A percentile compares a stretch with the other conserved stretches of the same genome.
phyloP scores from a whole-genome alignment of 2,797 vertebrate genomes.

The Psittacula echo region DNA sequence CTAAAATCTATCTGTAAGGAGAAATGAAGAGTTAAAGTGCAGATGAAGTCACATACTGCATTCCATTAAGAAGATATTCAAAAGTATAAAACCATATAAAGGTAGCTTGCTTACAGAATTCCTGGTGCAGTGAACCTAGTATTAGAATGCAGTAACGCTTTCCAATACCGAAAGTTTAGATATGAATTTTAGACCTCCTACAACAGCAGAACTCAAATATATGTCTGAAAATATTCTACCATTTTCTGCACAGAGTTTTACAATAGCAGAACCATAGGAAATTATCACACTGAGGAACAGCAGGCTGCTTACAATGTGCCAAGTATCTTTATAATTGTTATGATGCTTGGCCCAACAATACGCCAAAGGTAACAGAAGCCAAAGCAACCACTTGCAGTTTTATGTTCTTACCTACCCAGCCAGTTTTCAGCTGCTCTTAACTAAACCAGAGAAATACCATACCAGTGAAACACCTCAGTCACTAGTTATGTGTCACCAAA shows the following conservation, averaged over 20 bases:
- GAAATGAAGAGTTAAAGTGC: not conserved
- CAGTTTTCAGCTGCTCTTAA: not conserved
- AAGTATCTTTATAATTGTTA: not conserved
- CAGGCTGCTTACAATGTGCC: not conserved
- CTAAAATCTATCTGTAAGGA: not conserved
- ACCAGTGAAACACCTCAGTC: not conserved
- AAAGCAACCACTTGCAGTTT: not conserved
- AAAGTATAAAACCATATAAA: not conserved
- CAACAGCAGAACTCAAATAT: not conserved
- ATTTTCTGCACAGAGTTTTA: not conserved
- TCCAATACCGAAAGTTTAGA: not conserved
- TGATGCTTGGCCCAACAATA: not conserved
- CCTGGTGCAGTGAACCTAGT: not conserved
- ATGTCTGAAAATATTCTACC: rapidly evolving
- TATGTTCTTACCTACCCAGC: not conserved
- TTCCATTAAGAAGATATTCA: not conserved
- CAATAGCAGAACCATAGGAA: not conserved
- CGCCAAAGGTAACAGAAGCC: not conserved
- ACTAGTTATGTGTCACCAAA: not conserved
- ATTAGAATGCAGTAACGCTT: not conserved
- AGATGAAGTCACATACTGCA: not conserved
- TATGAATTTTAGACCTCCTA: not conserved
- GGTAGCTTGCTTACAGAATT: not conserved
- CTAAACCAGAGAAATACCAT: not conserved
- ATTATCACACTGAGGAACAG: not conserved